Evolutionary conservation across 2,888 invertebrate genomes (phyloP).

Genomic region (Eristalis intricaria): DNA sequence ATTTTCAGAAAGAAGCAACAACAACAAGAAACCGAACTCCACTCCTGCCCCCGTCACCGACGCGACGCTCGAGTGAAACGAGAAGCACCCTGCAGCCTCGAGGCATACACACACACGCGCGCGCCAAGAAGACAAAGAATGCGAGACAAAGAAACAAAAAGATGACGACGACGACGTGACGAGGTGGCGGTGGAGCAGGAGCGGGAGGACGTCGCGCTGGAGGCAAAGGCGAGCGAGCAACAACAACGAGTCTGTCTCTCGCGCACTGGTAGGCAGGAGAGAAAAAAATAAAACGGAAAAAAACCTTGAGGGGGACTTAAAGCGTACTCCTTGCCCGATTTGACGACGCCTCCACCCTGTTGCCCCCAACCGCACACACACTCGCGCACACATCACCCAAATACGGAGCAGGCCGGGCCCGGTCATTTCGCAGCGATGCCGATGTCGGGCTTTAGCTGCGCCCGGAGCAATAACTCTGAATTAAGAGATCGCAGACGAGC

Average conservation of each 20-base stretch:
- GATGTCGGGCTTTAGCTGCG: constrained; percentile 39
- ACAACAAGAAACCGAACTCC: constrained; percentile 9
- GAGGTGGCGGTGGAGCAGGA: background rate
- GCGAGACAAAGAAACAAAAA: constrained; percentile 28
- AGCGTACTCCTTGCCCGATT: constrained; percentile 47
- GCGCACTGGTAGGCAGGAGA: background rate
- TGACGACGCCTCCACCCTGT: constrained; percentile 5
- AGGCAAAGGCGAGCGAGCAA: background rate
- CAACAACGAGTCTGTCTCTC: background rate
- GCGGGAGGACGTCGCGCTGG: background rate
- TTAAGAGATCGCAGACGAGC: constrained; percentile 70
- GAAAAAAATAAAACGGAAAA: background rate
- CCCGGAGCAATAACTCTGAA: constrained; percentile 61
- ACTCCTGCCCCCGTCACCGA: constrained; percentile 1
- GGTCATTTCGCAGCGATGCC: constrained; percentile 22
- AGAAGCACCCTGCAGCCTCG: constrained; percentile 31
- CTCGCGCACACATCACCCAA: background rate
- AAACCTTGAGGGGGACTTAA: constrained; percentile 66
- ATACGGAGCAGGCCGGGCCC: background rate
- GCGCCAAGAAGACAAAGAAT: constrained; percentile 24
- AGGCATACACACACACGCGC: background rate
- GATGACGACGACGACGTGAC: background rate
- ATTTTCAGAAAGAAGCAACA: constrained; percentile 19
- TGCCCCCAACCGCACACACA: background rate
- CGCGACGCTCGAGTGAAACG: background rate